Base-by-base conservation (phyloP, 2,888 invertebrate genomes). In the Ophioninae sp. region DNA sequence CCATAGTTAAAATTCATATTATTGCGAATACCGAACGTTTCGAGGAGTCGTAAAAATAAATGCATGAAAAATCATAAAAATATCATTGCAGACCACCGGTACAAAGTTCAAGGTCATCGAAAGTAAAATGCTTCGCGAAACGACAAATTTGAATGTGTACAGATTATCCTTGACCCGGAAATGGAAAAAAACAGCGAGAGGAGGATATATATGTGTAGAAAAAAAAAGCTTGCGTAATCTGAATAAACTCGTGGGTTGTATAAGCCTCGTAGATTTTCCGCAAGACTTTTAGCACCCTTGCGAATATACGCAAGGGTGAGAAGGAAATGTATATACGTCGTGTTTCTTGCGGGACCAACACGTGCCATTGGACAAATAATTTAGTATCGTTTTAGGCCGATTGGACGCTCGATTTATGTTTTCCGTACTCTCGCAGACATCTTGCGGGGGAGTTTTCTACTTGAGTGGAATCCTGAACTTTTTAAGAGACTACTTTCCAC, bases 381-480 rank as follows among this genome's bases (percentile, higher is more conserved):
- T 91, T 90, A 91, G 89, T 90, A 90, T 88, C 90, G 90, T 90
- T 91, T 91, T 90, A 91, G 89, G 90, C 89, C 90, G 91, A 91
- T 91, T 91, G 91, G 89, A 90, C 84, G 82, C 82, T 87, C 81
- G 89, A 91, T 91, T 91, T 91, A 91, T 90, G 87, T 88, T 84
- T 85, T 80, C 84, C 79, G 44, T 56, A 63, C 71, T 51, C 76
- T 64, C 44, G 22, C 75, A 68, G 37, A n/a, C 61, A 3, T 30
- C 44, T 37, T 41, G 20, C 64, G 37, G 41, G 58, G 37, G 56
- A 67, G 65, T 71, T 71, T 78, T 64, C 56, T 64, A 65, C 82
- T 74, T 41, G 61, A 78, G 67, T 63, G 61, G 73, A 78, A 73
- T 73, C 79, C 71, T 58, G 51, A 67, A 81, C 71, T 81, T 84